Base-by-base conservation (phyloP, 92 coral and sea anemone genomes). In the Virgularia gustaviana region DNA sequence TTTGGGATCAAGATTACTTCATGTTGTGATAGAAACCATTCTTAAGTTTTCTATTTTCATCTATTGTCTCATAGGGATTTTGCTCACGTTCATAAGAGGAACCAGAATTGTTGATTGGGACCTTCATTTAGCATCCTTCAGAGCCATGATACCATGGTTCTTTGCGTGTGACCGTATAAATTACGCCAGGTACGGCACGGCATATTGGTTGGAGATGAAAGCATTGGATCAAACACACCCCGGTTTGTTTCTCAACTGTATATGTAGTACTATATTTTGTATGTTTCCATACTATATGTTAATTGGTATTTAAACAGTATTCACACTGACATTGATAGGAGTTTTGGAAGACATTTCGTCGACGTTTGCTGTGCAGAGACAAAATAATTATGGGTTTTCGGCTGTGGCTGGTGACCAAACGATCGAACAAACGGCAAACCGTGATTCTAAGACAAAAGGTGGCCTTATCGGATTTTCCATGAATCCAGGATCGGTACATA, bases 391-490 rank as follows among this genome's bases (percentile, higher is more conserved):
- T 55, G 77, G 77, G 1, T 78, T 67, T 53, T 78, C 70, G 5
- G 77, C 76, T 16, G 82, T 79, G 22, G 78, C 83, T 2, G 57
- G 83, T 32, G 78, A 79, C 60, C 78, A 70, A 42, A 79, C 78
- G 11, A 79, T 79, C 1, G 83, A 79, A 25, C 83, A 79, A 29
- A 79, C 83, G 9, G 78, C 53, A 16, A 79, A 70, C 66, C 47
- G 78, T 13, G 83, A 79, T 22, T 59, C 71, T n/a, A 74, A 73
- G 42, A 74, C 79, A 5, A 74, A 60, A 59, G 79, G 60, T 28
- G 78, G 83, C 31, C 59, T 70, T 6, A 64, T 41, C 16, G 76
- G 82, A 0, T 78, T 78, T 37, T 32, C 76, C 1, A 65, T 78
- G 77, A 78, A 78, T 67, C 76, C 42, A 34, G 45, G 32, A 22